Evolutionary conservation across 2,888 invertebrate genomes (phyloP), one percentile per base, ranked within the genome.

Genomic region (Allolobophora icterica): DNA sequence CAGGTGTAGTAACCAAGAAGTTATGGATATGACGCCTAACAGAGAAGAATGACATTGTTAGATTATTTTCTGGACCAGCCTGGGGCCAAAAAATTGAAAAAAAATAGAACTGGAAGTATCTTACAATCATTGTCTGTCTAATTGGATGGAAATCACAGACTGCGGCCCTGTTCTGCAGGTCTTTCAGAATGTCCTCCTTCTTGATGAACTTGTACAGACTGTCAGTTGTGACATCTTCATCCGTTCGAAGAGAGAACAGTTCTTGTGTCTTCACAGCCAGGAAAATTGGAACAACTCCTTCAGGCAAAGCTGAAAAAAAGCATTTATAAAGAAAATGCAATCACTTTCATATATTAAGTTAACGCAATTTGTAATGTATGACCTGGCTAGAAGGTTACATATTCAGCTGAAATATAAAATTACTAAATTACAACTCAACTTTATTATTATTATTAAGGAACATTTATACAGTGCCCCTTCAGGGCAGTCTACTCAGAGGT

Each of bases 191-290:
- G 90, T 94, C 95, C 83, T 94, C 94, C 91, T 95, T 95, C 19
- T 93, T 93, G 90, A 95, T 93, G 89, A 95, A 93, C 92, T 94
- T 95, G 90, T 94, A 93, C 1, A 94, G 95, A 87, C 94, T 94
- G 4, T 94, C 94, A 91, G 93, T 93, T 0, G 95, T 95, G 0
- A 95, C 95, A 92, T 95, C 94, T 90, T 94, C 94, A 92, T 95
- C 95, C 91, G 93, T 93, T 13, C 93, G 92, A 92, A 94, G 94
- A 84, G 93, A 93, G 91, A 95, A 95, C 24, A 95, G 94, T 92
- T 95, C 94, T 92, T 95, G 95, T 0, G 95, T 94, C 92, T 94
- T 94, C 33, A 94, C 93, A 4, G 95, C 94, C 93, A 95, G 92
- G 92, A 95, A 95, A 35, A 95, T 92, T 13, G 95, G 94, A 2